phyloP scores from a whole-genome alignment of 2,797 vertebrate species.

The Amblyraja radiata region DNA sequence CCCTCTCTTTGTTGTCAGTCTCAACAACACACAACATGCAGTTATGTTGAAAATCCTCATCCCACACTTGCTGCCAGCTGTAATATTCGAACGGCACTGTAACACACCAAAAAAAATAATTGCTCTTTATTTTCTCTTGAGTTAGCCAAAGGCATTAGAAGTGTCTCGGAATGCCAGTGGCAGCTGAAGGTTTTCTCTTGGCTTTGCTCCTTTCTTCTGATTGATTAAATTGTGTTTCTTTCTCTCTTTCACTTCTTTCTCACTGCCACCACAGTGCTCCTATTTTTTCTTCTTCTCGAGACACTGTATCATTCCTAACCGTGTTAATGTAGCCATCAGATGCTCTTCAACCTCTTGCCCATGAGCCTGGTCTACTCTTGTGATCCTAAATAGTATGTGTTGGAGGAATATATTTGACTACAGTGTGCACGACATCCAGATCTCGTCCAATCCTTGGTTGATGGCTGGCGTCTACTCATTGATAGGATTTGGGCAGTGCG shows the following conservation, averaged over 20 bases:
- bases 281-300: neutral
- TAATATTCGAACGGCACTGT: neutral
- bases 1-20: conserved; percentile 27
- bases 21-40: conserved; percentile 21
- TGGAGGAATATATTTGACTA: neutral
- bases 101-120: neutral
- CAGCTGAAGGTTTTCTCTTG: neutral
- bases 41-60: conserved; percentile 30
- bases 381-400: neutral
- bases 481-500: too few species aligned
- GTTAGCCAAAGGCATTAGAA: neutral
- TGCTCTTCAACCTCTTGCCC: neutral
- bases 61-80: conserved; percentile 1
- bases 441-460: neutral
- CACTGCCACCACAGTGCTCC: neutral
- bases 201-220: neutral
- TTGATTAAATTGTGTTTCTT: neutral
- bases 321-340: neutral
- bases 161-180: neutral
- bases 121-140: neutral
- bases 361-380: neutral
- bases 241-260: neutral
- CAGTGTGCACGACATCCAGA: neutral
- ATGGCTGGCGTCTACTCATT: neutral
- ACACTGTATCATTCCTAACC: too few species aligned